phyloP scores from a whole-genome alignment of 2,888 invertebrate genomes.

The Tiliacea aurago region DNA sequence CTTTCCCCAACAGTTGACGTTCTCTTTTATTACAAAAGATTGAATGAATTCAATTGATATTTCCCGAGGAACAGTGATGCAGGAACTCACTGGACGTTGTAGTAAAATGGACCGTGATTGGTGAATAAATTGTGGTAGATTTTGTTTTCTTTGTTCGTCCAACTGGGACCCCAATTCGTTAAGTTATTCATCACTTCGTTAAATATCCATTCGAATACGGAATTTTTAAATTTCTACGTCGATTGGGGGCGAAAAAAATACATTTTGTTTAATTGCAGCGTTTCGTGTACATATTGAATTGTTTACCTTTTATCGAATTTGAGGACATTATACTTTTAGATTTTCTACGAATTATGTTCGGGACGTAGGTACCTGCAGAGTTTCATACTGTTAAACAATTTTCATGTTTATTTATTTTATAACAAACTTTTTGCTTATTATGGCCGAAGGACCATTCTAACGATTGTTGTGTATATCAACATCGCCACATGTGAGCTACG shows the following conservation, averaged over 20 bases:
- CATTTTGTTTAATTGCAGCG: constrained; percentile 33
- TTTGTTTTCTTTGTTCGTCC: constrained; percentile 53
- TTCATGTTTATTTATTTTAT: neutral
- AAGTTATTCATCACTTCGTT: constrained; percentile 57
- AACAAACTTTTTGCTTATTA: neutral
- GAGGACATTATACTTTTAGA: neutral
- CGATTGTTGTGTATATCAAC: too few species aligned
- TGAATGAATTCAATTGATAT: constrained; percentile 62
- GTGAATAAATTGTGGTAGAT: constrained; percentile 51
- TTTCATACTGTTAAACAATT: too few species aligned
- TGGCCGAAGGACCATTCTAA: neutral
- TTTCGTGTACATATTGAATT: constrained; percentile 1
- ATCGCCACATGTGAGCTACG: too few species aligned
- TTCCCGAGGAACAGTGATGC: constrained; percentile 49
- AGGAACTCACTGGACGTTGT: constrained; percentile 36
- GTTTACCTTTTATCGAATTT: neutral
- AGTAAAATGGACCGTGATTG: constrained; percentile 55
- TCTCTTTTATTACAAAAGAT: constrained; percentile 59
- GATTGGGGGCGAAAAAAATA: constrained; percentile 23
- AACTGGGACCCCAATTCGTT: constrained; percentile 37
- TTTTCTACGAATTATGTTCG: neutral
- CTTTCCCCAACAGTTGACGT: constrained; percentile 38
- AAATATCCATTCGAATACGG: constrained; percentile 38
- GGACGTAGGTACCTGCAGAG: too few species aligned
- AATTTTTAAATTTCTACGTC: constrained; percentile 37